Base-by-base conservation (phyloP, 1,140 invertebrate species). In the Scaptomyza hsui region DNA sequence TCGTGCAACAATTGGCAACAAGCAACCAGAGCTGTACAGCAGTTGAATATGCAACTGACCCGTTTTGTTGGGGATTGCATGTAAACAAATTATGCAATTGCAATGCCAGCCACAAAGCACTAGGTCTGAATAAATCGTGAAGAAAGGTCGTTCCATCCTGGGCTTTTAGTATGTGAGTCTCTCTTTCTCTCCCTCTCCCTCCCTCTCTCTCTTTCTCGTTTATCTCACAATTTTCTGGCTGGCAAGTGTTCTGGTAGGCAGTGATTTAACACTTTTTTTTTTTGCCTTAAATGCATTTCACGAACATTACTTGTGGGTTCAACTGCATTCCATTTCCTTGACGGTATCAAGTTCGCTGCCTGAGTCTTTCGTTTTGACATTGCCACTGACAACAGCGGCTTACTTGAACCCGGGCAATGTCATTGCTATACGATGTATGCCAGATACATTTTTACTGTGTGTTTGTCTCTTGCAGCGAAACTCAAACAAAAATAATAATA, bases 41-140 rank as follows among this genome's bases (percentile, higher is more conserved):
- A n/a, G 44, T 32, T 35, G 53, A 59, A 52, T 69, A 77, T 65
- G 74, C 82, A 88, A 78, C 77, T 80, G 81, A 86, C 82, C 82
- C 82, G 82, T 88, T 82, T 82, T 88, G 83, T 72, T 75, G 78
- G 71, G 63, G 61, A 41, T 64, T 75, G 77, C 77, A 80, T 81
- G 71, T 83, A 78, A 81, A 78, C 71, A 83, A 81, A 83, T 88
- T 88, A 88, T 88, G 82, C 82, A 88, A 88, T 82, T 86, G 65
- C 82, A 70, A 75, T 70, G 59, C 59, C 67, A 69, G 26, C 1
- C 19, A 21, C 26, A 29, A 29, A 29, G 59, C 56, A 26, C 42
- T 21, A 32, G 24, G 39, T 24, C 42, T 48, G 61, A 19, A 70
- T 56, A 61, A 59, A 59, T 26, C 51, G 32, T 41, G 51, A 37